These are phyloP conservation scores for Corythornis madagascariensis DNA, from an alignment of 2,113 vertebrate species.

Conservation along the genomic window DNA sequence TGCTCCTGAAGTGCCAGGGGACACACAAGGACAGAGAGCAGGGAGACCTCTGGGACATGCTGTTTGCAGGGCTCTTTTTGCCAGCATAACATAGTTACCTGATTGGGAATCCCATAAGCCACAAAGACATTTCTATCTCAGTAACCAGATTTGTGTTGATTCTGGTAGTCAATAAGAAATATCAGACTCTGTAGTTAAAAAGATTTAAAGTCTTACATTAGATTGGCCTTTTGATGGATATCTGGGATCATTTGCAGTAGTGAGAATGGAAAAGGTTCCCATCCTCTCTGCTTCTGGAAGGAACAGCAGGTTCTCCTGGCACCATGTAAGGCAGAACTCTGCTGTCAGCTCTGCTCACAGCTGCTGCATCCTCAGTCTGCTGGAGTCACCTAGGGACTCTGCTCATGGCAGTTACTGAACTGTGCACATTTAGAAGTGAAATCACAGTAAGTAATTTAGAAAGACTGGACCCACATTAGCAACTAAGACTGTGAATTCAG, in stretches of 20 bases:
- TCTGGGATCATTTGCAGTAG: neutral
- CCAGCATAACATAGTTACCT: neutral
- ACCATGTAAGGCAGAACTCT: neutral
- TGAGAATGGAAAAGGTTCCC: neutral
- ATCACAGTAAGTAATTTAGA: neutral
- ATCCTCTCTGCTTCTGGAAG: neutral
- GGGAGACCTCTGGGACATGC: neutral
- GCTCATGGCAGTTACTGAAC: neutral
- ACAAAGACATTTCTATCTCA: neutral
- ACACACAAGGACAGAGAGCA: neutral
- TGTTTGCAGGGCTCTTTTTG: neutral
- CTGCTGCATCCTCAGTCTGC: neutral
- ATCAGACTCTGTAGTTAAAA: neutral
- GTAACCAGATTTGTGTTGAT: conserved; percentile 31
- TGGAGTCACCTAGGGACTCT: neutral
- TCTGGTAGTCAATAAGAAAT: conserved; percentile 10
- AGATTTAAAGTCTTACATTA: conserved; percentile 13
- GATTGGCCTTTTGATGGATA: conserved; percentile 7
- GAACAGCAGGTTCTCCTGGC: neutral
- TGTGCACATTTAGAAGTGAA: neutral
- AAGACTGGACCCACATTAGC: neutral
- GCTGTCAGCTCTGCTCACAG: neutral
- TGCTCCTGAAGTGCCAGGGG: neutral
- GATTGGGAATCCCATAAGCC: neutral
- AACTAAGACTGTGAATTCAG: neutral